Conservation (phyloP, 2,113 vertebrate genomes). For the Phrynosoma blainvillii region DNA sequence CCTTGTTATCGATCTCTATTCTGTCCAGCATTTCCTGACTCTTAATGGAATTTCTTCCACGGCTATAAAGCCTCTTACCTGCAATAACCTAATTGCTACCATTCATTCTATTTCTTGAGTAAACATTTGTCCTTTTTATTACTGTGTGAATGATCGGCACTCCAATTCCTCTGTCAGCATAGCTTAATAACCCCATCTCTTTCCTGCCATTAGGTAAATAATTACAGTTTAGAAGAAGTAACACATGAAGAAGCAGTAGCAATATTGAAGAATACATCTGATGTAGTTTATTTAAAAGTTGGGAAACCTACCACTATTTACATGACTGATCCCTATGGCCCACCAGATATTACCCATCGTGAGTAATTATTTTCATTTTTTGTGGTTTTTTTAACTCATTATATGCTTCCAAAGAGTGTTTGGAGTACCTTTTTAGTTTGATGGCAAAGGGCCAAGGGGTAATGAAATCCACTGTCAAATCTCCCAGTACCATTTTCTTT, state of each 20-base stretch:
- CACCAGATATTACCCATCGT: slow-evolving; percentile 96
- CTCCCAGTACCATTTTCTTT: no score
- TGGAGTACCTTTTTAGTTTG: background rate
- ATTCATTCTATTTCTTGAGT: slow-evolving; percentile 38
- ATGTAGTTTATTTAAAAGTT: slow-evolving; percentile 95
- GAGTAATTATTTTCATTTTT: slow-evolving; percentile 71
- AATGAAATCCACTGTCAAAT: background rate
- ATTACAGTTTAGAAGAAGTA: slow-evolving; percentile 96
- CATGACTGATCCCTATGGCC: slow-evolving; percentile 95
- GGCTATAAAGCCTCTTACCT: background rate
- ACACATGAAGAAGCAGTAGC: slow-evolving; percentile 97
- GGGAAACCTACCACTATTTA: slow-evolving; percentile 95
- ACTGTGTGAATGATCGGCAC: slow-evolving; percentile 12
- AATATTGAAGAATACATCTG: slow-evolving; percentile 95
- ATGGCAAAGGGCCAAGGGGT: background rate
- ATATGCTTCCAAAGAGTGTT: background rate
- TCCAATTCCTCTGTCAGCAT: background rate
- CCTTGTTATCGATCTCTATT: background rate
- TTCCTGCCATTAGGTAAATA: slow-evolving; percentile 86
- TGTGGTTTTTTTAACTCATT: background rate
- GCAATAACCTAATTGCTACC: background rate
- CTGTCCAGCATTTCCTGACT: background rate
- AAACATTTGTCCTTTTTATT: slow-evolving; percentile 1
- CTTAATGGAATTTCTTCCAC: background rate
- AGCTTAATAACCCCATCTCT: slow-evolving; percentile 34